Evolutionary conservation across 2,888 invertebrate species (phyloP).

Genomic region (Neoaliturus tenellus): DNA sequence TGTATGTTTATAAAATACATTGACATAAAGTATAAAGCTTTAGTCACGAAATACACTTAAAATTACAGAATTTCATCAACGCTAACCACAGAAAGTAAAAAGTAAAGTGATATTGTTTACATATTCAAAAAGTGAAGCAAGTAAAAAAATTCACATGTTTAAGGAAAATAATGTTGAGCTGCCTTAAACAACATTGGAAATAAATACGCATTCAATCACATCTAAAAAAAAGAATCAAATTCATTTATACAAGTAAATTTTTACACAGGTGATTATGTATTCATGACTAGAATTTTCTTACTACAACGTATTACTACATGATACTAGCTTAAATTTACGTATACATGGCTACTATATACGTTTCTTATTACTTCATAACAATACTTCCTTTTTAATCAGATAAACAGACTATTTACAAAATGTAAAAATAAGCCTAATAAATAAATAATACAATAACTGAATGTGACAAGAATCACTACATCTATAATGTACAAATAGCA

Average conservation of each 20-base stretch:
- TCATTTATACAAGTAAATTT: background rate
- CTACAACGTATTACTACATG: background rate
- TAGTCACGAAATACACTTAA: background rate
- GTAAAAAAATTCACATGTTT: background rate
- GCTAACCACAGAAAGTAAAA: too few relatives aligned
- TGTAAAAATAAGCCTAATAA: too few relatives aligned
- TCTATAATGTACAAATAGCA: background rate
- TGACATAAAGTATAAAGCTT: background rate
- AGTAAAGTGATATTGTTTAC: too few relatives aligned
- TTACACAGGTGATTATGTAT: constrained; percentile 11
- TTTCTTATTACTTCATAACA: background rate
- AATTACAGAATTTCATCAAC: background rate
- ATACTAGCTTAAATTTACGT: background rate
- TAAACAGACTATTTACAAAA: too few relatives aligned
- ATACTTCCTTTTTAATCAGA: background rate
- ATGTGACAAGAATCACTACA: background rate
- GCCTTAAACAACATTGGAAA: background rate
- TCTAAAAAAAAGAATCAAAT: too few relatives aligned
- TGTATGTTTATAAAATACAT: background rate
- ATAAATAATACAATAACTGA: background rate
- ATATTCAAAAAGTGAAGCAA: too few relatives aligned
- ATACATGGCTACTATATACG: background rate
- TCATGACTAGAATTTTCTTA: constrained; percentile 3
- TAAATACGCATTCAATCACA: background rate
- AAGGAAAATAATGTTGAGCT: background rate